These are phyloP conservation scores for Crenuchus spilurus DNA, from an alignment of 2,797 vertebrate species.

Conservation along the genomic window DNA sequence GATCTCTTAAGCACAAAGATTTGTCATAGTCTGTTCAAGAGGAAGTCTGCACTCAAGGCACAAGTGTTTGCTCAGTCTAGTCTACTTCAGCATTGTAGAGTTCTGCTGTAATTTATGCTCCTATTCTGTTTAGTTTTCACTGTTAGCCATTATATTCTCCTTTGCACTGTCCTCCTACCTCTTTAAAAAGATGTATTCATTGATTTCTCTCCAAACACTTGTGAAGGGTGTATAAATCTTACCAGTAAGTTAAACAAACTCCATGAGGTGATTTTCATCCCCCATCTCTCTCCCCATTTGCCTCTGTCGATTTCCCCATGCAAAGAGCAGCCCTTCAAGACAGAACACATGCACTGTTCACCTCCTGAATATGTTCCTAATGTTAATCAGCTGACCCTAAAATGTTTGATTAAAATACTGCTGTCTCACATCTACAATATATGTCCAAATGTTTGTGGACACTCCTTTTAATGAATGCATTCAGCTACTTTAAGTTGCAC, in stretches of 20 bases:
- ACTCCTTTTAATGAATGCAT: no score
- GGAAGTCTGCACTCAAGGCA: conserved; percentile 11
- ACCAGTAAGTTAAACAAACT: conserved; percentile 83
- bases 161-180: conserved; percentile 57
- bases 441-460: no score
- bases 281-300: conserved; percentile 52
- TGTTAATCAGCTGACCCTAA: conserved; percentile 1
- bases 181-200: conserved; percentile 79
- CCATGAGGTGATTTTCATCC: conserved; percentile 26
- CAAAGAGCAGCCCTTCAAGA: conserved; percentile 15
- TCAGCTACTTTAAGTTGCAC: no score
- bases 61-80: conserved; percentile 13
- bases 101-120: conserved; percentile 39
- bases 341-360: background rate
- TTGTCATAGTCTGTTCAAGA: conserved; percentile 11
- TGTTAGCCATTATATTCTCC: conserved; percentile 41
- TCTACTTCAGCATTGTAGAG: conserved; percentile 7
- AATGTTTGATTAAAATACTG: conserved; percentile 2
- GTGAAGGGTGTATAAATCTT: conserved; percentile 87
- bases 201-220: conserved; percentile 86
- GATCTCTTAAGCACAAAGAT: background rate
- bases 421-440: background rate
- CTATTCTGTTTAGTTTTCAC: conserved; percentile 46
- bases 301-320: conserved; percentile 36
- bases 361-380: background rate